Evolutionary conservation across 2,797 vertebrate genomes (phyloP).

Genomic region (Otus scops): DNA sequence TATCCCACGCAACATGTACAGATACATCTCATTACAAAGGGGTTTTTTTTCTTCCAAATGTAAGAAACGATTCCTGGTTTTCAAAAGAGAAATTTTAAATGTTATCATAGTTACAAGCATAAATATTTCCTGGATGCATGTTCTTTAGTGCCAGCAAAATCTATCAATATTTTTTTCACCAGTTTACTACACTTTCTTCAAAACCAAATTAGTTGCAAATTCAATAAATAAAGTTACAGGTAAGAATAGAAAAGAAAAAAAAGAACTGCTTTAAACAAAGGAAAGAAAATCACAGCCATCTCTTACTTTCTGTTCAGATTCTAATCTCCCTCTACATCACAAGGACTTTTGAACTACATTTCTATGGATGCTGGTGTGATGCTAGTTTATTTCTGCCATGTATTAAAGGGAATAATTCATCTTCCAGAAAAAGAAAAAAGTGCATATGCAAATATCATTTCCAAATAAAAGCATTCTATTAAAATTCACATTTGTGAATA

Average conservation of each 20-base stretch:
- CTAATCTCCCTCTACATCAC: background rate
- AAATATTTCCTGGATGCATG: background rate
- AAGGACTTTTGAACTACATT: background rate
- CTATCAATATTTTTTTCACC: background rate
- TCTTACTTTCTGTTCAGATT: background rate
- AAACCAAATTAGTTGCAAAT: background rate
- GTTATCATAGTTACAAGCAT: background rate
- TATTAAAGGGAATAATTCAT: slow-evolving; percentile 19
- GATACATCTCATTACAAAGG: background rate
- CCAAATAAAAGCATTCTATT: background rate
- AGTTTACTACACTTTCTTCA: background rate
- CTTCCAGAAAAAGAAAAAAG: background rate
- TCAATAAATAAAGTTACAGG: background rate
- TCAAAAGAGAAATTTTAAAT: background rate
- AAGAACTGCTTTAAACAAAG: background rate
- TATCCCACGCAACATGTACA: background rate
- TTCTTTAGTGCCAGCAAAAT: background rate
- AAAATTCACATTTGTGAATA: background rate
- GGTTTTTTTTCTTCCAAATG: background rate
- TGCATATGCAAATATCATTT: background rate
- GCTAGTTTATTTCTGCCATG: background rate
- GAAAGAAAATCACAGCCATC: background rate
- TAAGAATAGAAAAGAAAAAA: background rate
- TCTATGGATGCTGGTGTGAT: background rate
- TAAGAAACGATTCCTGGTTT: background rate